Conservation (phyloP, 2,113 vertebrate genomes). For the Etheostoma cragini region DNA sequence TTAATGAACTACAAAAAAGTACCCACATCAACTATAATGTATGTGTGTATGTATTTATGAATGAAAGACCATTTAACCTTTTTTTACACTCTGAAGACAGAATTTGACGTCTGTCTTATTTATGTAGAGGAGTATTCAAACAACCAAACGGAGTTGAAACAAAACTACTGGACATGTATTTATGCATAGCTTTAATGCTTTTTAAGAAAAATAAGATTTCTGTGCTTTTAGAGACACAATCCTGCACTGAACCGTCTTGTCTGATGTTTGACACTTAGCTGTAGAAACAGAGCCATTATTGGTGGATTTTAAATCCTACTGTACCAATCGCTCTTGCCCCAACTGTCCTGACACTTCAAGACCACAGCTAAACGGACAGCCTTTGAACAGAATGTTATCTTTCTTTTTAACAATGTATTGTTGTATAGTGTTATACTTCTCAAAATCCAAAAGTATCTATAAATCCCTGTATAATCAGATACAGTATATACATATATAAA, state of each 20-base stretch:
- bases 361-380: conserved; percentile 59
- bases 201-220: background rate
- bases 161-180: conserved; percentile 22
- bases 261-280: conserved; percentile 40
- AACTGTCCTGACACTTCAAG: conserved; percentile 48
- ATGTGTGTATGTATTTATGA: background rate
- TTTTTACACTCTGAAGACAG: conserved; percentile 5
- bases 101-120: conserved; percentile 54
- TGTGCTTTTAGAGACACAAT: background rate
- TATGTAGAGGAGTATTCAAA: conserved; percentile 5
- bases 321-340: conserved; percentile 32
- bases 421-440: conserved; percentile 56
- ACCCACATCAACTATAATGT: background rate
- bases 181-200: conserved; percentile 30
- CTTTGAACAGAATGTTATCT: conserved; percentile 72
- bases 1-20: background rate
- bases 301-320: conserved; percentile 41
- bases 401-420: conserved; percentile 49
- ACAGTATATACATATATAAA: conserved; percentile 39
- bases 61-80: background rate
- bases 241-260: conserved; percentile 27
- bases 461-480: conserved; percentile 60
- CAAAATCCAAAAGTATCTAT: conserved; percentile 64
- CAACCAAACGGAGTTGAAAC: conserved; percentile 13
- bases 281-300: conserved; percentile 60